Evolutionary conservation across 1,140 invertebrate species (phyloP).

Genomic region (Pseudomyrmex pallidus): DNA sequence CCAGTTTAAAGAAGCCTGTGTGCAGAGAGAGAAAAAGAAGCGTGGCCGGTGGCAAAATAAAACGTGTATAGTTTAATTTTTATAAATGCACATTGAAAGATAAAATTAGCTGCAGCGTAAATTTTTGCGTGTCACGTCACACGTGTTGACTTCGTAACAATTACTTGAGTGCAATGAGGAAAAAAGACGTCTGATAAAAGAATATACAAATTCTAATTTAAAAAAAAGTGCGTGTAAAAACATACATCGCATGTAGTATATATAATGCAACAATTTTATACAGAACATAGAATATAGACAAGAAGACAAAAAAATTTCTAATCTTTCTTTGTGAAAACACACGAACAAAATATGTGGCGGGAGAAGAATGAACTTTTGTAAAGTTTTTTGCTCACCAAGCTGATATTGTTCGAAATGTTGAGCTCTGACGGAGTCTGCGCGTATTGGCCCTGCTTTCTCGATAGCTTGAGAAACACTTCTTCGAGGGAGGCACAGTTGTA

Average conservation of each 20-base stretch:
- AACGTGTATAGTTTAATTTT: not conserved
- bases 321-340: no score
- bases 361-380: not conserved
- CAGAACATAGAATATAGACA: no score
- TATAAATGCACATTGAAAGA: not conserved
- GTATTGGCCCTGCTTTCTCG: constrained; percentile 87
- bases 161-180: not conserved
- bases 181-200: no score
- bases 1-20: constrained; percentile 90
- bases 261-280: no score
- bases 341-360: no score
- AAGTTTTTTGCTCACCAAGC: constrained; percentile 85
- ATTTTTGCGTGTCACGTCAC: not conserved
- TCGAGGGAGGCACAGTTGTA: constrained; percentile 94
- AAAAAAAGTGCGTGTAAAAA: no score
- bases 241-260: no score
- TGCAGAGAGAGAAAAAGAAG: constrained; percentile 16
- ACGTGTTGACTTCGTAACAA: not conserved
- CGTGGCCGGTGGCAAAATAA: constrained; percentile 16
- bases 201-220: no score
- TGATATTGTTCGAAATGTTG: constrained; percentile 91
- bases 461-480: constrained; percentile 97
- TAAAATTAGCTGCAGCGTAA: not conserved
- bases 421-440: constrained; percentile 86
- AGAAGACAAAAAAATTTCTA: no score